Conservation (phyloP, 1,140 invertebrate species). For the Arctopsyche grandis region DNA sequence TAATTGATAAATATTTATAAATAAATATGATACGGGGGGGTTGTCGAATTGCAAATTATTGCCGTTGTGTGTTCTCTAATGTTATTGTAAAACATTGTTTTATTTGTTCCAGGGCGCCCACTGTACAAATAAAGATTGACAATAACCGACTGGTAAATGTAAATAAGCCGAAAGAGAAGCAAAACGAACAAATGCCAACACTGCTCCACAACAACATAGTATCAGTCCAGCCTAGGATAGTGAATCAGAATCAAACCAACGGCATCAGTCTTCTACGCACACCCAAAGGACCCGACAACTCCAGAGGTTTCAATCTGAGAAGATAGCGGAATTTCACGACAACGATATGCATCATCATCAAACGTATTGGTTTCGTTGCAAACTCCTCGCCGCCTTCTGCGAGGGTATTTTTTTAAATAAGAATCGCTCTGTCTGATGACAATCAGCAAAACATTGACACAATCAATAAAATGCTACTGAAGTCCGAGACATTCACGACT, state of each 20-base stretch:
- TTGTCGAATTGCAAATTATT: no score
- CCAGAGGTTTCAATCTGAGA: constrained; percentile 67
- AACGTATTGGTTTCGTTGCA: no score
- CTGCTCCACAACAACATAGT: not conserved
- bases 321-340: constrained; percentile 63
- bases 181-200: constrained; percentile 15
- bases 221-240: constrained; percentile 42
- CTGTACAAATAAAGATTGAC: constrained; percentile 50
- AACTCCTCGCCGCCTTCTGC: no score
- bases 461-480: no score
- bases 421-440: no score
- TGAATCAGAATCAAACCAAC: constrained; percentile 38
- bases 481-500: no score
- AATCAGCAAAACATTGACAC: no score
- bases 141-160: constrained; percentile 36
- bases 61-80: no score
- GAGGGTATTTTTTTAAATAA: no score
- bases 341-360: no score
- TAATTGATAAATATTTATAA: no score
- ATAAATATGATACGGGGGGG: no score
- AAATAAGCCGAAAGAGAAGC: constrained; percentile 50
- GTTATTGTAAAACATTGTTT: not conserved
- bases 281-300: constrained; percentile 68
- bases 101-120: constrained; percentile 45
- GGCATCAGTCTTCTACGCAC: constrained; percentile 65